Percentiles rank a stretch among this genome's conserved stretches.
Conservation (phyloP, 2,113 vertebrate species). For the Sylvicapra grimmia region DNA sequence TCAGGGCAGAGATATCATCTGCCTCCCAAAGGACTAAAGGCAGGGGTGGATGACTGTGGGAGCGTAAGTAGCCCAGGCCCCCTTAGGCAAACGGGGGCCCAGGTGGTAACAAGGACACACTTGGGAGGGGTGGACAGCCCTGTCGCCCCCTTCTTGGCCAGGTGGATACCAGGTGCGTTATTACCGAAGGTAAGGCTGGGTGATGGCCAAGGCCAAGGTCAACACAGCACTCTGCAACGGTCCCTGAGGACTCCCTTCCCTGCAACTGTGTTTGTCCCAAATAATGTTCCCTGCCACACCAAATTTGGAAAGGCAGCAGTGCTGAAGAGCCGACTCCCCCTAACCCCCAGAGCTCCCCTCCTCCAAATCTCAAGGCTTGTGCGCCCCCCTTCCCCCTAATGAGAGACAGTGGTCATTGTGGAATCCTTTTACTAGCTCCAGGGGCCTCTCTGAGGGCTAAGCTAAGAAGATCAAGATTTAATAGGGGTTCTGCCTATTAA, state of each 20-base stretch:
- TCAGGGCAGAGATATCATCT: not conserved
- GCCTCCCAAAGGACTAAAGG: not conserved
- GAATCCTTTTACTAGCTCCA: accelerated
- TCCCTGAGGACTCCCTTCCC: not conserved
- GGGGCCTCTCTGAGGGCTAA: not conserved
- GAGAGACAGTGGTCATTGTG: not conserved
- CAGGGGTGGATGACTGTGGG: accelerated
- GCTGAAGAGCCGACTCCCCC: not conserved
- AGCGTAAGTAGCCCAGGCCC: not conserved
- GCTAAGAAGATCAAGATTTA: not conserved
- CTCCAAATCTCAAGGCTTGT: not conserved
- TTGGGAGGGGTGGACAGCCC: not conserved
- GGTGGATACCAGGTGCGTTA: not conserved
- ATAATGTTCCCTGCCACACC: not conserved
- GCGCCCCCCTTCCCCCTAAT: not conserved
- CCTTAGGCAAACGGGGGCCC: not conserved
- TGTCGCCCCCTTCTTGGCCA: not conserved
- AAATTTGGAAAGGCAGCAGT: not conserved
- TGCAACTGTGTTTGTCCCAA: not conserved
- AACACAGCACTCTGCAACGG: not conserved
- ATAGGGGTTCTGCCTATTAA: not conserved
- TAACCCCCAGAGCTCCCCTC: not conserved
- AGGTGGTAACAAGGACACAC: not conserved
- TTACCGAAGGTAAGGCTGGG: not conserved
- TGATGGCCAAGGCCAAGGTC: not conserved